Evolutionary conservation across 2,113 vertebrate species (phyloP).

Genomic region (Prunella himalayana): DNA sequence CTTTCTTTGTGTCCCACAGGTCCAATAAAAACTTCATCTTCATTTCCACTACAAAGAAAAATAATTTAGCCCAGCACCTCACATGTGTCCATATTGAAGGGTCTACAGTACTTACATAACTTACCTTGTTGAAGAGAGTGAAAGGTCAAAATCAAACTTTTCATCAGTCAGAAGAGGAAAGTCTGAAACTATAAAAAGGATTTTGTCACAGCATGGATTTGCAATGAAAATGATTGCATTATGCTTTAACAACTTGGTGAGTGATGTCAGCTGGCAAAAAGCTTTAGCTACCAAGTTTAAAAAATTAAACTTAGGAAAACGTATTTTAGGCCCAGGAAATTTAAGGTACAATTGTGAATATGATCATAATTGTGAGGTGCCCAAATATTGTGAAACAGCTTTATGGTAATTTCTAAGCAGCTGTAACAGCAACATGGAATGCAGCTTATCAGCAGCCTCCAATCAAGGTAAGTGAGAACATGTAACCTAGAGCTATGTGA

Average conservation of each 20-base stretch:
- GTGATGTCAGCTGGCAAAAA: not conserved
- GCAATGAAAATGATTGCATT: not conserved
- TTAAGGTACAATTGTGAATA: not conserved
- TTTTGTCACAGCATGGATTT: not conserved
- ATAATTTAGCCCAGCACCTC: not conserved
- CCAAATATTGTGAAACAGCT: not conserved
- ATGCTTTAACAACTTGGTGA: not conserved
- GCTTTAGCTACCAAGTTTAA: not conserved
- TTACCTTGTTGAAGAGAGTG: conserved; percentile 76
- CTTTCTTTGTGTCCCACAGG: conserved; percentile 76
- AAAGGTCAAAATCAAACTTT: conserved; percentile 79
- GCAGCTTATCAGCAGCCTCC: not conserved
- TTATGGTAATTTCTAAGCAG: not conserved
- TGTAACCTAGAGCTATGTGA: not conserved
- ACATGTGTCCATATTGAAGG: not conserved
- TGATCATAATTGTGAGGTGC: not conserved
- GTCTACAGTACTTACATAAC: not conserved
- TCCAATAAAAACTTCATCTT: conserved; percentile 88
- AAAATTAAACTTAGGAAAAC: not conserved
- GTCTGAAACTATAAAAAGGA: conserved; percentile 29
- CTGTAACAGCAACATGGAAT: not conserved
- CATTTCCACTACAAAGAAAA: conserved; percentile 69
- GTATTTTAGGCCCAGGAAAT: not conserved
- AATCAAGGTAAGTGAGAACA: not conserved
- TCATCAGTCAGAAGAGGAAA: conserved; percentile 71